phyloP scores from a whole-genome alignment of 2,113 vertebrate species.

The Microcebus jonahi region DNA sequence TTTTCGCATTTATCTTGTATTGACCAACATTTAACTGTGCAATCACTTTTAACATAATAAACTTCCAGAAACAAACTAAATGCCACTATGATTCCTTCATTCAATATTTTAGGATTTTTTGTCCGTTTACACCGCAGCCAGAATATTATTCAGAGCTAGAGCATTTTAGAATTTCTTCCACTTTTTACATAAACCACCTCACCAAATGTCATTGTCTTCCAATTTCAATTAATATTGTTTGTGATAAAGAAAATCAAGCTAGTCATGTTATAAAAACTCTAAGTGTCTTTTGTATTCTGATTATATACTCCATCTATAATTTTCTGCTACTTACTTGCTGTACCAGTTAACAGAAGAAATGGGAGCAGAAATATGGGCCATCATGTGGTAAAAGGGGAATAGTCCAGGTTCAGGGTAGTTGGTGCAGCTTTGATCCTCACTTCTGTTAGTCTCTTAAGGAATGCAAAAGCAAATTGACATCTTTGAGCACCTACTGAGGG shows the following conservation, averaged over 20 bases:
- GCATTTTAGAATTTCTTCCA: background rate
- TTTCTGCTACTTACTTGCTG: background rate
- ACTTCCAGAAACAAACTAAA: background rate
- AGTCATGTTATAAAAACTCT: background rate
- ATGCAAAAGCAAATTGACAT: background rate
- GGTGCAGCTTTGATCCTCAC: background rate
- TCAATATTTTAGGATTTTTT: background rate
- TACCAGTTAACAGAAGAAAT: background rate
- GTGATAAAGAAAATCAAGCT: background rate
- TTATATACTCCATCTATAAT: background rate
- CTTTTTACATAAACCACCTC: background rate
- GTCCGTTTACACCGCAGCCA: background rate
- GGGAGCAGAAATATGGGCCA: background rate
- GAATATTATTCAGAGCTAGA: background rate
- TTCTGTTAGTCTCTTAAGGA: background rate
- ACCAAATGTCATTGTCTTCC: constrained; percentile 15
- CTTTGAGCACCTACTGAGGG: background rate
- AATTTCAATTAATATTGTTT: background rate
- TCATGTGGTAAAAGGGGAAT: no score
- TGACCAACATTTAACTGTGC: background rate
- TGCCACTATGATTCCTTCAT: background rate
- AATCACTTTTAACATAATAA: background rate
- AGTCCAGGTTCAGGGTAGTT: background rate
- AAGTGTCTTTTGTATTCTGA: background rate
- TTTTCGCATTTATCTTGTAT: background rate